Percentiles rank a stretch among this genome's conserved stretches.
Conservation (phyloP, 2,888 invertebrate genomes). For the Hypomecis punctinalis region DNA sequence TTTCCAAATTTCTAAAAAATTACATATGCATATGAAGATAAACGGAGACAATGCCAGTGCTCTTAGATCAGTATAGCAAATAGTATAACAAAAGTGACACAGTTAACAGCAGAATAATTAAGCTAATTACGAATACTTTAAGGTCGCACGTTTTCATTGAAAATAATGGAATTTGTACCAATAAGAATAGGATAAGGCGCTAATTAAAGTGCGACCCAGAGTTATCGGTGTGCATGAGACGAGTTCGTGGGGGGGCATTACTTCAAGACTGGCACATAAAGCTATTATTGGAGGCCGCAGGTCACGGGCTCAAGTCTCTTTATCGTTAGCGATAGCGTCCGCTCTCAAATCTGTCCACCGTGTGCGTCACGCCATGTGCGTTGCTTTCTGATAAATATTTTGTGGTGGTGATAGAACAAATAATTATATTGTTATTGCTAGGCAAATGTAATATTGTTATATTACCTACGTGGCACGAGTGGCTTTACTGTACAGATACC, state of each 20-base stretch:
- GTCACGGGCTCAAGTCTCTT: constrained; percentile 50
- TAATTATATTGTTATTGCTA: not conserved
- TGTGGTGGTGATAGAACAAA: not conserved
- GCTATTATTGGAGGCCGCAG: constrained; percentile 42
- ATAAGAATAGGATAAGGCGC: constrained; percentile 53
- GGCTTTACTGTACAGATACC: not conserved
- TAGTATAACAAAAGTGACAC: no score
- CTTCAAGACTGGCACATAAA: constrained; percentile 49
- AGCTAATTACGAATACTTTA: not conserved
- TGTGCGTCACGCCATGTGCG: constrained; percentile 24
- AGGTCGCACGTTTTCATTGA: constrained; percentile 21
- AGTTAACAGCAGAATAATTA: no score
- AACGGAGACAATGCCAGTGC: no score
- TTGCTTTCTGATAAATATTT: not conserved
- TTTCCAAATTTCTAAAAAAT: no score
- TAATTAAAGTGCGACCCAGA: constrained; percentile 60
- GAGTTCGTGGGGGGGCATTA: constrained; percentile 76
- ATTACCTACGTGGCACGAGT: not conserved
- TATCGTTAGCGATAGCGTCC: constrained; percentile 32
- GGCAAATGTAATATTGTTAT: not conserved
- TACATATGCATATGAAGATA: no score
- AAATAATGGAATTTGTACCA: constrained; percentile 58
- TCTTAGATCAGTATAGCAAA: no score
- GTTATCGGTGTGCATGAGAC: constrained; percentile 73
- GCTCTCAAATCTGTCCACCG: constrained; percentile 24